phyloP scores from a whole-genome alignment of 30 jellyfish, hydroid and myxozoan species.

The Chironex yamaguchii region DNA sequence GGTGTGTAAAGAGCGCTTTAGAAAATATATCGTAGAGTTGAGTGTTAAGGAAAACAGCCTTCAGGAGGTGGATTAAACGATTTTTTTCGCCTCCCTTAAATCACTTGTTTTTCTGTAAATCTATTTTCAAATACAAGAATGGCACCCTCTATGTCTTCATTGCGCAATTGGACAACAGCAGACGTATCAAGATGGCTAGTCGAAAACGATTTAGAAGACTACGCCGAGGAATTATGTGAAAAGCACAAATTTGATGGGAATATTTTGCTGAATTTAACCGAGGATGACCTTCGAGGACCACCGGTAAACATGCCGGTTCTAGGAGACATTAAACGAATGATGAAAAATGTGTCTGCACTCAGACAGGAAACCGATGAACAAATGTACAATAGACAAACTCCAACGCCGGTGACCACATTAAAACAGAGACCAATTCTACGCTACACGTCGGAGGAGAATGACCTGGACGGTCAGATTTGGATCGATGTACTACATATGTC shows the following conservation, averaged over 20 bases:
- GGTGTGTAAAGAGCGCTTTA: too few species aligned
- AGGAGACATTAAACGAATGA: slow-evolving; percentile 81
- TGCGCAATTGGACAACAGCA: slow-evolving; percentile 77
- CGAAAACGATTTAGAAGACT: slow-evolving; percentile 66
- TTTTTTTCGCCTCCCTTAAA: too few species aligned
- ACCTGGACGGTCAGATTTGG: background rate
- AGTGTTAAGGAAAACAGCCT: too few species aligned
- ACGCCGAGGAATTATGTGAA: slow-evolving; percentile 51
- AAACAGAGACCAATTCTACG: slow-evolving; percentile 67
- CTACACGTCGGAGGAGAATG: slow-evolving; percentile 62
- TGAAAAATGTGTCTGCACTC: slow-evolving; percentile 42
- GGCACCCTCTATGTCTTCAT: slow-evolving; percentile 30
- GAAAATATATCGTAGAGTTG: too few species aligned
- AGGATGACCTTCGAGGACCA: slow-evolving; percentile 77
- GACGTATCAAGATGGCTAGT: slow-evolving; percentile 93
- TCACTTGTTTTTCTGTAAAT: too few species aligned
- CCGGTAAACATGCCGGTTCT: slow-evolving; percentile 77
- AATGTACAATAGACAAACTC: slow-evolving; percentile 3
- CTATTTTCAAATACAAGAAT: too few species aligned
- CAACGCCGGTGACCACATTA: background rate
- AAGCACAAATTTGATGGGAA: slow-evolving; percentile 86
- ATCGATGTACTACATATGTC: slow-evolving; percentile 19
- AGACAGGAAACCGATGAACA: slow-evolving; percentile 4
- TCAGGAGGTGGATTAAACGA: too few species aligned
- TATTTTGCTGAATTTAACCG: slow-evolving; percentile 68